Evolutionary conservation across 2,797 vertebrate species (phyloP).

Genomic region (Spinibarbus caldwelli): DNA sequence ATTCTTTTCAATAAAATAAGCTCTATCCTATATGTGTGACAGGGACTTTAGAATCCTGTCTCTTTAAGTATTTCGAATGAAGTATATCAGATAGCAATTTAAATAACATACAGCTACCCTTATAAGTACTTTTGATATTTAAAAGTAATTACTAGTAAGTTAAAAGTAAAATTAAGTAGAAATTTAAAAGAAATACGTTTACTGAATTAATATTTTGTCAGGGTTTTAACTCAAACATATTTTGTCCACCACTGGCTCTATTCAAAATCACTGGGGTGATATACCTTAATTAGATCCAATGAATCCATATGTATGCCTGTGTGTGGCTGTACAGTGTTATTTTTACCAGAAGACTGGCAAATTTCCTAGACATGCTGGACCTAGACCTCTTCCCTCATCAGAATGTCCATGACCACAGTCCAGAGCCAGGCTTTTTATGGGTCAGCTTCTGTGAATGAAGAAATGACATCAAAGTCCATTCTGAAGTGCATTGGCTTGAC

Average conservation of each 20-base stretch:
- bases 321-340: slow-evolving; percentile 25
- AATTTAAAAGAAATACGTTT: background rate
- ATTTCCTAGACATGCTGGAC: slow-evolving; percentile 34
- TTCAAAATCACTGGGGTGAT: background rate
- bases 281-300: background rate
- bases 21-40: too few relatives aligned
- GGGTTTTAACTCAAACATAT: background rate
- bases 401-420: slow-evolving; percentile 29
- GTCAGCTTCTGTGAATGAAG: slow-evolving; percentile 40
- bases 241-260: background rate
- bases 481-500: slow-evolving; percentile 12
- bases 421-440: slow-evolving; percentile 44
- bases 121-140: background rate
- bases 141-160: background rate
- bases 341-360: slow-evolving; percentile 47
- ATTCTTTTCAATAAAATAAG: too few relatives aligned
- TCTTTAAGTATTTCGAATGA: background rate
- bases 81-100: background rate
- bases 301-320: slow-evolving; percentile 4
- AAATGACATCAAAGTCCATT: slow-evolving; percentile 38
- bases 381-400: slow-evolving; percentile 44
- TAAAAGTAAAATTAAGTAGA: background rate
- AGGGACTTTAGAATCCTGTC: too few relatives aligned
- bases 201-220: background rate
- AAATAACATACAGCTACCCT: background rate